Evolutionary conservation across 2,888 invertebrate genomes (phyloP), one percentile per base, ranked within the genome.

Genomic region (Oxyteleia sp.): DNA sequence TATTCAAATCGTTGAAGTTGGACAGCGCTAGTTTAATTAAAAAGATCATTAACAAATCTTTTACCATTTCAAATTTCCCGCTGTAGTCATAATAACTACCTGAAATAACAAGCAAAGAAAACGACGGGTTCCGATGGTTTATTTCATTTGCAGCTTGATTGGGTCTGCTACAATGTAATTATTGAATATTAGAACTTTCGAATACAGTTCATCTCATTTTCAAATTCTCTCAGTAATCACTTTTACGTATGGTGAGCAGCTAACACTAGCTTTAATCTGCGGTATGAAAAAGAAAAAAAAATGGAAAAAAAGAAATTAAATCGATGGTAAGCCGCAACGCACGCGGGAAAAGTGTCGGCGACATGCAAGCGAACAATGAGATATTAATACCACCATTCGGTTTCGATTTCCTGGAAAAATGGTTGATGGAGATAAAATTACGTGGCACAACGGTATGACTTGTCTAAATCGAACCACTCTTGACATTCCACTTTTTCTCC

Each of bases 401-500:
- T 92, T 91, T 92, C 90, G 90, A 92, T 91, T 91, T 91, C 90
- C 91, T 89, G 92, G 89, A 90, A 91, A 92, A 92, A 90, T 89
- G 90, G 87, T 89, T 89, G 91, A 89, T 89, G 89, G 88, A 90
- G 90, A 91, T 92, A 91, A 88, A 90, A 92, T 91, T 90, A 91
- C 90, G 87, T 85, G 84, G 86, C 86, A 91, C 89, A 91, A 87
- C 87, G 87, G 87, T 75, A 69, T 72, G 79, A 83, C 83, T 78
- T 83, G 83, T 74, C 79, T 79, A 79, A 79, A 83, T 75, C 83
- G 83, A 75, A 83, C 74, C 69, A 75, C 75, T 84, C 80, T 76
- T 66, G 80, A 76, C 74, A 75, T 69, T 84, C 75, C 75, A 80
- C 80, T 80, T 84, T 81, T 84, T 81, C 72, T 76, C 59, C 76